Base-by-base conservation (phyloP, 2,113 vertebrate species). In the Smithornis capensis region DNA sequence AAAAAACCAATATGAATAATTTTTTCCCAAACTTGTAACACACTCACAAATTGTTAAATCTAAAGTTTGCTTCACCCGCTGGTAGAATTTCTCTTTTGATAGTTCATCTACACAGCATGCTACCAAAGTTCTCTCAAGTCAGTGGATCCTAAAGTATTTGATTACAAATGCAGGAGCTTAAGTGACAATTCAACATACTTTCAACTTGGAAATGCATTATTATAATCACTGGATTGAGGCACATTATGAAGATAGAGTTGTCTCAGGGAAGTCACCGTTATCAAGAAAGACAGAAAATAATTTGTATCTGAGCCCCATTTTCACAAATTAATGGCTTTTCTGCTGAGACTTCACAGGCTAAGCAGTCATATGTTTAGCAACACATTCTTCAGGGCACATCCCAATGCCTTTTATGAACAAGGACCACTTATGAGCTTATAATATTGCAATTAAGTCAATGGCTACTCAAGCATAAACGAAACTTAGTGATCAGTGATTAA, bases 281-380 rank as follows among this genome's bases (percentile, higher is more conserved):
- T 96, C 79, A 88, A 81, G 70, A 75, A 73, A 81, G 49, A 78
- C 44, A 89, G 79, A 95, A 95, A 94, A 87, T 92, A 95, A 92
- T 92, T 92, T 49, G 85, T 90, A 83, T 76, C 62, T 69, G 83
- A 96, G 50, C 9, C n/a, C 22, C 9, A 52, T 73, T 93, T 96
- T 94, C 65, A 87, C 38, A 83, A 93, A 90, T 93, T 89, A 93
- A 90, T 91, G 50, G 35, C 9, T 89, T 94, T 87, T 94, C 27
- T 90, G 29, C 57, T 33, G 38, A 83, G 38, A 21, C 38, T 89
- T 94, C 88, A 71, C 27, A 73, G 38, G 12, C 40, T 81, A 73
- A 64, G 42, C 68, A 83, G 42, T 79, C 38, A 88, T 90, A 55
- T 63, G 49, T 92, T 95, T 89, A 89, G 49, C 29, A 68, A 82